Evolutionary conservation across 2,113 vertebrate genomes (phyloP), one percentile per base, ranked within the genome.

Genomic region (Trachemys scripta): DNA sequence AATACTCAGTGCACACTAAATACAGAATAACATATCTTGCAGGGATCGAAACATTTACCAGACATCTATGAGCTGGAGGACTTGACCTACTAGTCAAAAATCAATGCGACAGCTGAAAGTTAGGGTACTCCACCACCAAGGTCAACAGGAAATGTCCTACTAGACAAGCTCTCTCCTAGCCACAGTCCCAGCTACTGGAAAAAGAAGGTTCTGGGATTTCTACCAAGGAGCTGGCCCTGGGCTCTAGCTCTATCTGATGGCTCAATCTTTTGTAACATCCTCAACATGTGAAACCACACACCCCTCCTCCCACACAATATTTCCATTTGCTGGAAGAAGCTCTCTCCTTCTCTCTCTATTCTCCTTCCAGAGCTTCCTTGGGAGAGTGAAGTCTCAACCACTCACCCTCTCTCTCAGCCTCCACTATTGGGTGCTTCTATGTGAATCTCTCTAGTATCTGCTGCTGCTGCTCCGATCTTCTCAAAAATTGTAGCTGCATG

Each of bases 31-130:
- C 5, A 90, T 90, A 47, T 47, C 79, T 75, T 75, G 35, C 92
- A 96, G 88, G 94, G 96, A 97, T 97, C 94, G 95, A 97, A 97
- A 97, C 96, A 97, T 97, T 97, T 97, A 97, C 89, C 29, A 88
- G 0, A 97, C 97, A 97, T 96, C 97, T 96, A 93, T 95, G 91
- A 90, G 92, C 90, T 95, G 85, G 53, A 96, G 83, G 90, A 97
- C 95, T 95, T 91, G 92, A 96, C 91, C n/a, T 42, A 24, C n/a
- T 24, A 19, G 4, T 42, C 69, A 75, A 75, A 75, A 42, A n/a
- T 19, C 35, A 75, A n/a, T 75, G 38, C 1, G 5, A 24, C n/a
- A 42, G 69, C 35, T 38, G 7, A 38, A 20, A 42, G 17, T 24
- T 75, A 75, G 69, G 16, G 19, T 8, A 38, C 65, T 97, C 96